Evolutionary conservation across 2,888 invertebrate species (phyloP), one percentile per base, ranked within the genome.

Genomic region (Eugnorisma glareosa): DNA sequence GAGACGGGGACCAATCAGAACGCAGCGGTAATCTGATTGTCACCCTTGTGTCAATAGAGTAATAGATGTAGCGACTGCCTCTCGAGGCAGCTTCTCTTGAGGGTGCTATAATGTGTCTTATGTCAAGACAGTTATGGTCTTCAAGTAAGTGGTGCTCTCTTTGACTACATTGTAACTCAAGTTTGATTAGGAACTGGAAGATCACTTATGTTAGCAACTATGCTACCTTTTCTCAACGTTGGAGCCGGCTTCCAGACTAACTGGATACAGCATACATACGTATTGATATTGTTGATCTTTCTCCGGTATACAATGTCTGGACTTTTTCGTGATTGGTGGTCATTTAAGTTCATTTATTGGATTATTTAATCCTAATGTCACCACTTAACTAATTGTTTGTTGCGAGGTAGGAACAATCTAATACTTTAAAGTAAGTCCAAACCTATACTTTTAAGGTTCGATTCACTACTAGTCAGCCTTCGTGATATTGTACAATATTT

Each of bases 1-100:
- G 90, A 67, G 84, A 83, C 81, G 71, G 69, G 91, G 90, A 90
- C 94, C 95, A 95, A 95, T 95, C 91, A 91, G 92, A 86, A 89
- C 86, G 90, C 89, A 79, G 79, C 82, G 79, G 80, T 90, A 89
- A 91, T 90, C 90, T 93, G 90, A 94, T 94, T 94, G 95, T 94
- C 94, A 94, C 95, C 95, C 95, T 91, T 84, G 74, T 83, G 86
- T 80, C 89, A 82, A 83, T 88, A 80, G 76, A 78, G 72, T 74
- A 79, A 82, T 85, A 86, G 88, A 86, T 82, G 83, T 74, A 68
- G 84, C 66, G 43, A 66, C 57, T 68, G 48, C 70, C 73, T 84
- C 73, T 84, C 45, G 11, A 63, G 18, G 37, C 11, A 48, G 40
- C 45, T 61, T 45, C 7, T 57, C n/a, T 51, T 79, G 28, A 54